Evolutionary conservation across 2,797 vertebrate genomes (phyloP).

Genomic region (Anisognathus igniventris): DNA sequence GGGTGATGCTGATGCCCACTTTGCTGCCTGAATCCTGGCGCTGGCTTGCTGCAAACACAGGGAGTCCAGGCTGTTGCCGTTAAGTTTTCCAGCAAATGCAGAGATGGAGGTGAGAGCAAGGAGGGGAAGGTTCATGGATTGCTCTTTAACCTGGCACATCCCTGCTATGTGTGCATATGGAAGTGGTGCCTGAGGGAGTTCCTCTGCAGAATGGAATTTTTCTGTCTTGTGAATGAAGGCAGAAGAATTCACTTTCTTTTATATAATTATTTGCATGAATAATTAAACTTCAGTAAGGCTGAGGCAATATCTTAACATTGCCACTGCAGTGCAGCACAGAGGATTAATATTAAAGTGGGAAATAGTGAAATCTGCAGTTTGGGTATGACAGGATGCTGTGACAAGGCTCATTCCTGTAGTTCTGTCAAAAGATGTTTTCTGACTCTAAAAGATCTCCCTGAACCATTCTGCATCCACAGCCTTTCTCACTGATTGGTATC

Average conservation of each 20-base stretch:
- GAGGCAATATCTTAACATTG: background rate
- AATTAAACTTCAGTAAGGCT: background rate
- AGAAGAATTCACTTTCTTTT: background rate
- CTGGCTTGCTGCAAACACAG: background rate
- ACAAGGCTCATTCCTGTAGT: background rate
- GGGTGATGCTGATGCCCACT: background rate
- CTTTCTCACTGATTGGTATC: background rate
- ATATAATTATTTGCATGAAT: background rate
- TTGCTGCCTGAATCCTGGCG: background rate
- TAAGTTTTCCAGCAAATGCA: background rate
- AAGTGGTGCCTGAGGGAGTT: background rate
- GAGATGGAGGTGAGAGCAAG: background rate
- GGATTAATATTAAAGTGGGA: background rate
- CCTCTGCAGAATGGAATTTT: background rate
- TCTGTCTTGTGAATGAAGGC: background rate
- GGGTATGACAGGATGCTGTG: no score
- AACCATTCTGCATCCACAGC: background rate
- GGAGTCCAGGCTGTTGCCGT: background rate
- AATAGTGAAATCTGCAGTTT: background rate
- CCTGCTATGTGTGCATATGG: fast-evolving
- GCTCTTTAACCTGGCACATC: background rate
- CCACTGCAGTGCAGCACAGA: background rate
- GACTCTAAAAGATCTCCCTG: background rate
- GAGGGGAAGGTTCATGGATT: background rate
- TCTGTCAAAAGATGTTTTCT: background rate